phyloP scores from a whole-genome alignment of 2,113 vertebrate species.

The chimpanzee (Pan troglodytes) region NHGRI_mPanTro3-v2.1_pri NC_072415.2:73442501-73443000 shows the following conservation, averaged over 20 bases:
- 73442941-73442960: neutral
- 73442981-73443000: neutral
- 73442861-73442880: neutral
- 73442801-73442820: neutral
- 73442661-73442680: neutral
- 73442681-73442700: neutral
- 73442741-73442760: neutral
- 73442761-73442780: neutral
- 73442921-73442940: neutral
- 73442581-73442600: neutral
- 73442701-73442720: neutral
- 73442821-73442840: neutral
- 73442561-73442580: neutral
- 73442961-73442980: neutral
- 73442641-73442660: neutral
- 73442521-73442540: neutral
- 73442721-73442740: neutral
- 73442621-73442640: neutral
- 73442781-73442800: neutral
- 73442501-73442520: neutral
- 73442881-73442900: slow-evolving; percentile 1
- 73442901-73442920: neutral
- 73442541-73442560: neutral
- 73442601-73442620: neutral
- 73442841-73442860: neutral